Evolutionary conservation across 2,888 invertebrate species (phyloP).

Genomic region (Junonia oenone): DNA sequence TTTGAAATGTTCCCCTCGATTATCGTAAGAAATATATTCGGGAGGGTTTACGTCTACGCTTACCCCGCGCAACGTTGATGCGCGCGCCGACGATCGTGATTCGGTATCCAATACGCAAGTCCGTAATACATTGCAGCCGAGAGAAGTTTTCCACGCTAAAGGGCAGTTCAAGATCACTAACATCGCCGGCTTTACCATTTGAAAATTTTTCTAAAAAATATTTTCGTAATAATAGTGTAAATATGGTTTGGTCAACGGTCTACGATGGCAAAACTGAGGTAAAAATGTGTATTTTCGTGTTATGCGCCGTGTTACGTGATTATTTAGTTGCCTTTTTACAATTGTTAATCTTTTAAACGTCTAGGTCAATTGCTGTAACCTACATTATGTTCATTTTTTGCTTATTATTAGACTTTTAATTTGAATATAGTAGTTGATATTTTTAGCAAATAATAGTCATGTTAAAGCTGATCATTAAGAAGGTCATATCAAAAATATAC

Average conservation of each 20-base stretch:
- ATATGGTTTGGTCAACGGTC: constrained; percentile 35
- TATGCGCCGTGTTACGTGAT: constrained; percentile 4
- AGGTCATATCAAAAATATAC: too few relatives aligned
- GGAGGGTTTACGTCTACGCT: constrained; percentile 29
- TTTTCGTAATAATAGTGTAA: constrained; percentile 42
- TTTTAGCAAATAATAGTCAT: too few relatives aligned
- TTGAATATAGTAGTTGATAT: too few relatives aligned
- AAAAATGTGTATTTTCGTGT: constrained; percentile 26
- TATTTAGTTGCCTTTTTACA: constrained; percentile 2
- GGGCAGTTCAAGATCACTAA: constrained; percentile 79
- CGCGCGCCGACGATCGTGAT: constrained; percentile 63
- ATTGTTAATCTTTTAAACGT: not conserved
- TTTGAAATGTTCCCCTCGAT: constrained; percentile 34
- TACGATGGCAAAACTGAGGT: constrained; percentile 42
- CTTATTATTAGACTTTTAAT: not conserved
- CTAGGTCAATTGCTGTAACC: not conserved
- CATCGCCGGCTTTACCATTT: constrained; percentile 54
- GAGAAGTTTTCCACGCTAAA: constrained; percentile 66
- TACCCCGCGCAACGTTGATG: constrained; percentile 49
- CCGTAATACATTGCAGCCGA: constrained; percentile 54
- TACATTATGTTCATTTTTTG: not conserved
- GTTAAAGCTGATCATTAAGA: too few relatives aligned
- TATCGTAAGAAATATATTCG: constrained; percentile 35
- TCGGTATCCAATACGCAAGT: constrained; percentile 63
- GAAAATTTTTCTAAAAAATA: constrained; percentile 48